Evolutionary conservation across 2,888 invertebrate species (phyloP).

Genomic region (Eupithecia inturbata): DNA sequence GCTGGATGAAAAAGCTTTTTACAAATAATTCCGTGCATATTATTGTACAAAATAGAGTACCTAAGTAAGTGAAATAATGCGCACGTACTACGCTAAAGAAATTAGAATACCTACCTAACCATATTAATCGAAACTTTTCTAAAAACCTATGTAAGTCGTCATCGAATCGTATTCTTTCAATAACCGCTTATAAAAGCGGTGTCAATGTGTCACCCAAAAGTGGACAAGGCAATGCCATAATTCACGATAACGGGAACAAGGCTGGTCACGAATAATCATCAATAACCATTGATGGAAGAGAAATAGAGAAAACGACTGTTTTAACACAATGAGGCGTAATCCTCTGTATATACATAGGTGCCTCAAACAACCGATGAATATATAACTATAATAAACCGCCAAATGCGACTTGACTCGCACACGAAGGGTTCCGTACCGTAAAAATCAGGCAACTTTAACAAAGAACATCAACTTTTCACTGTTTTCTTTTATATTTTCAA

Average conservation of each 20-base stretch:
- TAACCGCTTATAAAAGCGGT: constrained; percentile 2
- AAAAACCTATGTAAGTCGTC: not conserved
- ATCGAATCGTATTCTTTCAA: not conserved
- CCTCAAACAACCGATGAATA: not conserved
- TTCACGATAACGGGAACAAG: constrained; percentile 12
- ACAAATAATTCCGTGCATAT: too few relatives aligned
- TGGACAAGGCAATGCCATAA: constrained; percentile 5
- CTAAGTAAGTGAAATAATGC: too few relatives aligned
- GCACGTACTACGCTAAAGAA: not conserved
- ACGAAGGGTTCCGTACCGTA: too few relatives aligned
- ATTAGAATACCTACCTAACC: not conserved
- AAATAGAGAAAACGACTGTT: not conserved
- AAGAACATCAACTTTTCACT: too few relatives aligned
- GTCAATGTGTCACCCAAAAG: constrained; percentile 22
- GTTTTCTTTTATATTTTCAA: too few relatives aligned
- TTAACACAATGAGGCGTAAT: not conserved
- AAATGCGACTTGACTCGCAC: too few relatives aligned
- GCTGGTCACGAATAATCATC: not conserved
- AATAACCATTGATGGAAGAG: not conserved
- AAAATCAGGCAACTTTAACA: too few relatives aligned
- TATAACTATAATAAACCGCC: too few relatives aligned
- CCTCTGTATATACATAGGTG: not conserved
- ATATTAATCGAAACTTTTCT: not conserved
- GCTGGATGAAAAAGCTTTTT: too few relatives aligned
- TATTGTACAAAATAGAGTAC: too few relatives aligned